A percentile compares a stretch with the other conserved stretches of the same genome.
These are phyloP conservation scores for Musca domestica DNA, from an alignment of 1,140 invertebrate genomes.

Conservation along the genomic window DNA sequence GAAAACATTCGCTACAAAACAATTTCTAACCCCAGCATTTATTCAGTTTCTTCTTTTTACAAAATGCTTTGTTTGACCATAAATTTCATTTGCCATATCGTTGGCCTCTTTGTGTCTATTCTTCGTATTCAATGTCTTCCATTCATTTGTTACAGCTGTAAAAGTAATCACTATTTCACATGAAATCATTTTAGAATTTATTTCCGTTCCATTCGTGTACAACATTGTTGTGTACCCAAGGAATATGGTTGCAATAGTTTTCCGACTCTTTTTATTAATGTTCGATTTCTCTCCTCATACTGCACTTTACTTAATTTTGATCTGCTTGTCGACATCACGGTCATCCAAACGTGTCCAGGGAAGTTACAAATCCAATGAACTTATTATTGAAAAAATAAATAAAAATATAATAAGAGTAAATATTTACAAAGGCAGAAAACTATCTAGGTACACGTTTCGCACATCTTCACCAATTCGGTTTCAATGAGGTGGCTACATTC, in stretches of 20 bases:
- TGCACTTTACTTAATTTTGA: too few species aligned
- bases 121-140: not conserved
- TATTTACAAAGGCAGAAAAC: too few species aligned
- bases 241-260: slow-evolving; percentile 25
- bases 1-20: not conserved
- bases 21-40: slow-evolving; percentile 16
- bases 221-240: too few species aligned
- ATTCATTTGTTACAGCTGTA: slow-evolving; percentile 26
- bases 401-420: too few species aligned
- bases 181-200: slow-evolving; percentile 48
- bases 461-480: too few species aligned
- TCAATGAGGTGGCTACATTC: too few species aligned
- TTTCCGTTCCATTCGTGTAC: slow-evolving; percentile 31
- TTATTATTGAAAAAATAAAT: too few species aligned
- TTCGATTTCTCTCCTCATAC: not conserved
- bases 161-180: slow-evolving; percentile 53
- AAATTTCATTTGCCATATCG: slow-evolving; percentile 39
- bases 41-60: not conserved
- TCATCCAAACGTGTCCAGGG: too few species aligned
- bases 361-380: too few species aligned
- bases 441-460: too few species aligned
- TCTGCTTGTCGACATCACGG: too few species aligned
- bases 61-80: slow-evolving; percentile 50
- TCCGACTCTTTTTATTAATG: not conserved
- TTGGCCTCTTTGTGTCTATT: not conserved